These are phyloP conservation scores for cat (Felis catus) DNA, from an alignment of 2,113 vertebrate species.

Conservation along the genomic window F.catus_Fca126_mat1.0 CM031413.1:85189501-85190000, in stretches of 20 bases:
- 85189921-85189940: not conserved
- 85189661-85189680: not conserved
- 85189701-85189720: not conserved
- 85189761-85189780: not conserved
- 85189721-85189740: not conserved
- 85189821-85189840: not conserved
- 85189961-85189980: not conserved
- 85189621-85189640: not conserved
- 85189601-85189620: not conserved
- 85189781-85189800: not conserved
- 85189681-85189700: not conserved
- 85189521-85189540: not conserved
- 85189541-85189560: slow-evolving; percentile 27
- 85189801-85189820: not conserved
- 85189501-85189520: not conserved
- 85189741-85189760: not conserved
- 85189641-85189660: not conserved
- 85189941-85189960: not conserved
- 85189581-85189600: not conserved
- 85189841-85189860: not conserved
- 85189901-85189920: not conserved
- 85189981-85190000: not conserved
- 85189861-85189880: not conserved
- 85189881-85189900: not conserved
- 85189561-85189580: slow-evolving; percentile 44